Percentiles rank a stretch among this genome's conserved stretches.
Evolutionary conservation across 2,113 vertebrate species (phyloP).

Genomic region (Donacobius atricapilla): DNA sequence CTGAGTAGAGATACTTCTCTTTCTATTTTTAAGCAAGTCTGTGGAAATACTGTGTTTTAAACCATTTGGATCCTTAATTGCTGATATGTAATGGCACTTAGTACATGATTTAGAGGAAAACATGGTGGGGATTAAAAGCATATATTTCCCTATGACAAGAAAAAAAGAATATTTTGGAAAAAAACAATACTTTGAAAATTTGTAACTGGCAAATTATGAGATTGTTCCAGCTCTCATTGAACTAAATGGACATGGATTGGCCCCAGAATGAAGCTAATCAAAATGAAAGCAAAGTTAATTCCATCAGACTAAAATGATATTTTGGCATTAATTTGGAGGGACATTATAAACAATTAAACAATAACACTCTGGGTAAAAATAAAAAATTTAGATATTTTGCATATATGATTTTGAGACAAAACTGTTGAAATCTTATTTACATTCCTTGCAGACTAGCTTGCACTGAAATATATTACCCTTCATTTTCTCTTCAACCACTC

Average conservation of each 20-base stretch:
- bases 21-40: neutral
- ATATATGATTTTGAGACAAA: neutral
- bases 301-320: neutral
- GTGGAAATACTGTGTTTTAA: neutral
- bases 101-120: neutral
- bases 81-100: neutral
- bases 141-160: neutral
- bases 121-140: neutral
- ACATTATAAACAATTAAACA: neutral
- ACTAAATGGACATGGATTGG: neutral
- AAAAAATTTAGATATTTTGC: neutral
- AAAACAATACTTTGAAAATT: neutral
- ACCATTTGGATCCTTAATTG: neutral
- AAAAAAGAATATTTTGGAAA: neutral
- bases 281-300: constrained; percentile 33
- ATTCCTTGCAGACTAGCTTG: neutral
- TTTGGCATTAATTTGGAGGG: neutral
- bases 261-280: neutral
- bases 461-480: neutral
- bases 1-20: neutral
- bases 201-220: neutral
- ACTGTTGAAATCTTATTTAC: neutral
- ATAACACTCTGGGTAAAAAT: neutral
- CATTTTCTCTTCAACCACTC: neutral
- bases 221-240: neutral